Base-by-base conservation (phyloP, 2,113 vertebrate species). In the Gymnogyps californianus region DNA sequence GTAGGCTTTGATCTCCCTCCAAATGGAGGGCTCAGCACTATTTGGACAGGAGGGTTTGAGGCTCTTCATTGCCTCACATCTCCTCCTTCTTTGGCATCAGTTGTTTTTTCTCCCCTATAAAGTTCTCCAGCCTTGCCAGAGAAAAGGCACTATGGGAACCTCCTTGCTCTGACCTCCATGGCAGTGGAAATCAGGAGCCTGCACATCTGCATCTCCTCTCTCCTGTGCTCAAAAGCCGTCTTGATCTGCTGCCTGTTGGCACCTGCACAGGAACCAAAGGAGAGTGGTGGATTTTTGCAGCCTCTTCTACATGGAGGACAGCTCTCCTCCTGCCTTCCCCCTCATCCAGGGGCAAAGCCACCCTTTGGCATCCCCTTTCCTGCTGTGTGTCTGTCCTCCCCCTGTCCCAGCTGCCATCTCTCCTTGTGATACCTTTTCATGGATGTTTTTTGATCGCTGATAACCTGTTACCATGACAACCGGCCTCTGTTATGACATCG, bases 401-500 rank as follows among this genome's bases (percentile, higher is more conserved):
- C 9, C 29, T 7, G 2, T 46, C 44, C 31, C 62, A 52, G 31
- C 62, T 96, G 54, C 71, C 34, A 14, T 91, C 29, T 58, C 34
- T 95, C 44, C 57, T 74, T 72, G 57, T 91, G 84, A 54, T 94
- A 47, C 44, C 69, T 75, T 54, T 67, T 71, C 20, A 2, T 66
- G 80, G 75, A 55, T 34, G 34, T 17, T 51, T 93, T 91, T 89
- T 82, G 84, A 93, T 90, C 78, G 87, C 94, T 94, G 66, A 71
- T 94, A 93, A 90, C 77, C 52, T 67, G 91, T 97, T 97, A 77
- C 95, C 79, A 94, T 95, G 96, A 72, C 94, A 94, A 96, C 95
- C 0, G 1, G 95, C 79, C 95, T 86, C 58, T 87, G 77, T 84
- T 96, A 54, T 92, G 95, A 90, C 96, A 95, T 70, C 0, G 11